phyloP scores from a whole-genome alignment of 37 sponge, comb jelly and placozoan genomes.

The Mnemiopsis leidyi region DNA sequence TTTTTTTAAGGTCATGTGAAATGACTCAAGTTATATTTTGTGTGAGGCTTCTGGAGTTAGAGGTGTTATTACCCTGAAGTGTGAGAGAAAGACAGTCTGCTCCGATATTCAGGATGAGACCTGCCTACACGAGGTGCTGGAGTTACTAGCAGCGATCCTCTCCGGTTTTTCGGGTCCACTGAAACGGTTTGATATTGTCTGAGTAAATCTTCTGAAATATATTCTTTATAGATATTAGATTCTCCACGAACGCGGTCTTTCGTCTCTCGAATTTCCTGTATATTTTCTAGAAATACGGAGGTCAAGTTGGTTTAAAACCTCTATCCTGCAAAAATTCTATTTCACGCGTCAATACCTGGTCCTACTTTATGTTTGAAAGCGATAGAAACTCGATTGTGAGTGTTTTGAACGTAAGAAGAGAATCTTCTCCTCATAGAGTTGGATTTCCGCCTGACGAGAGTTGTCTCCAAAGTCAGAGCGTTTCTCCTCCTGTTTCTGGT shows the following conservation, averaged over 20 bases:
- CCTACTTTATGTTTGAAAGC: neutral
- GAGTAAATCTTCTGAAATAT: no score
- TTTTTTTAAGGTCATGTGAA: no score
- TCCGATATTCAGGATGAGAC: neutral
- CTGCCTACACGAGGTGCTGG: neutral
- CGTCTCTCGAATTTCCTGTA: no score
- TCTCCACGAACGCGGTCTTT: no score
- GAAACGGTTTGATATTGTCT: no score
- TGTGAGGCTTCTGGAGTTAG: no score
- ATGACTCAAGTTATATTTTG: no score
- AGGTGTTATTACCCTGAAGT: neutral
- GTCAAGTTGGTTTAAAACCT: no score
- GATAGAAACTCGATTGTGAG: neutral
- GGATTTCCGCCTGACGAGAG: neutral
- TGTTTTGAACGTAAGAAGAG: neutral
- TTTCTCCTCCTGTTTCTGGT: neutral
- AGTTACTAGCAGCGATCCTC: neutral
- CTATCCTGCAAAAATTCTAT: no score
- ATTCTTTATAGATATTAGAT: no score
- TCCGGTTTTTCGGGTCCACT: neutral
- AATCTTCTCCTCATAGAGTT: neutral
- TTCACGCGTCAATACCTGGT: no score
- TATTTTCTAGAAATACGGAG: no score
- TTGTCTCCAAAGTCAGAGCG: neutral
- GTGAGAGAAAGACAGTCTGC: neutral